phyloP scores from a whole-genome alignment of 2,113 vertebrate genomes.

The Microcebus tavaratra region DNA sequence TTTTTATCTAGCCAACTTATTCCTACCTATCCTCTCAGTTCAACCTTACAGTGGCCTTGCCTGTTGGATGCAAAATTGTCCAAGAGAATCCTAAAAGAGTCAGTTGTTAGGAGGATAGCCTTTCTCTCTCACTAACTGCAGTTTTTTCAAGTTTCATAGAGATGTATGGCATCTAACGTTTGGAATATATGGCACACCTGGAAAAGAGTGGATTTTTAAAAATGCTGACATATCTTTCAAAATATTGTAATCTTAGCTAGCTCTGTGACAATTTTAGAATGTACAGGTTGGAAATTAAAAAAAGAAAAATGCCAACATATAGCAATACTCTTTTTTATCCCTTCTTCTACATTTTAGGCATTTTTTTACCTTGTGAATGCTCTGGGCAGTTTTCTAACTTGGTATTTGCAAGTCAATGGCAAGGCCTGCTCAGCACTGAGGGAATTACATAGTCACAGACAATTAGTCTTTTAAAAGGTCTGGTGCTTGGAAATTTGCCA shows the following conservation, averaged over 20 bases:
- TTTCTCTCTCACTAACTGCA: not conserved
- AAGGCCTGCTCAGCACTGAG: slow-evolving; percentile 35
- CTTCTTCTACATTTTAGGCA: not conserved
- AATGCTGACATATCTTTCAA: slow-evolving; percentile 12
- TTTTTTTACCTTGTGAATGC: slow-evolving; percentile 42
- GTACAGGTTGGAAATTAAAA: slow-evolving; percentile 24
- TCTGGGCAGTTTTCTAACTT: slow-evolving; percentile 72
- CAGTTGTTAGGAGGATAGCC: not conserved
- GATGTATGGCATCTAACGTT: not conserved
- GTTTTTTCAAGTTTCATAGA: slow-evolving; percentile 1
- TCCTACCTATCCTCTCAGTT: not conserved
- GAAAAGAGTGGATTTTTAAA: slow-evolving; percentile 36
- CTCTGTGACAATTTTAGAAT: accelerated
- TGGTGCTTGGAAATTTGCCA: slow-evolving; percentile 70
- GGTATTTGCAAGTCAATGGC: slow-evolving; percentile 66
- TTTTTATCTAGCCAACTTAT: not conserved
- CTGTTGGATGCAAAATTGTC: not conserved
- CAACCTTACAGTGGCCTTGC: not conserved
- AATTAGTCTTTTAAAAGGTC: slow-evolving; percentile 82
- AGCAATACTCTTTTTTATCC: not conserved
- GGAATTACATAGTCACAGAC: slow-evolving; percentile 73
- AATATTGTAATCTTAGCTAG: not conserved
- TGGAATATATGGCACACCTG: not conserved
- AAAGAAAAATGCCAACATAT: not conserved
- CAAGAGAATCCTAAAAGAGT: slow-evolving; percentile 11